Percentiles rank a stretch among this genome's conserved stretches.
Evolutionary conservation across 2,797 vertebrate species (phyloP).

Genomic region (Ctenopoma multispine): DNA sequence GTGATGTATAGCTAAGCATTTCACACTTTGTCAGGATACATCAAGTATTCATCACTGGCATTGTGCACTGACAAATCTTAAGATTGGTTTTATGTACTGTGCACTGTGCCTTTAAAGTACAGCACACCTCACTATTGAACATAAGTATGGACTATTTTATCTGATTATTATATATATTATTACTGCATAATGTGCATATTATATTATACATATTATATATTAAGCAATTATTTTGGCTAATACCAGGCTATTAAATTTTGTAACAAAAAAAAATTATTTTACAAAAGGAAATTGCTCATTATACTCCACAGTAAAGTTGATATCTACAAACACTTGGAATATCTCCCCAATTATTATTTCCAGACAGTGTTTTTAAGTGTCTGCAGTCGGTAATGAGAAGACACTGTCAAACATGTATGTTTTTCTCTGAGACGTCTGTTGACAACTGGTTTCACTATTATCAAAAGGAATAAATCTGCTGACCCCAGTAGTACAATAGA

Average conservation of each 20-base stretch:
- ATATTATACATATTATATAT: too few relatives aligned
- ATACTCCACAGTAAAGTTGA: not conserved
- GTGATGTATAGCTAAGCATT: not conserved
- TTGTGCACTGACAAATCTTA: not conserved
- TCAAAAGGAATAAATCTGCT: not conserved
- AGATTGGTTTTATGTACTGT: not conserved
- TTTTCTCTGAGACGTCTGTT: not conserved
- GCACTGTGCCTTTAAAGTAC: not conserved
- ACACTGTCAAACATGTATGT: not conserved
- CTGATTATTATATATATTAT: conserved; percentile 10
- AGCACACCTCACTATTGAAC: not conserved
- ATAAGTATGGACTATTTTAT: not conserved
- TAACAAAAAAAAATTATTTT: too few relatives aligned
- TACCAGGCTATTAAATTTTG: too few relatives aligned
- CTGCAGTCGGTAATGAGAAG: not conserved
- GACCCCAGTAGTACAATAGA: not conserved
- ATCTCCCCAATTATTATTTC: not conserved
- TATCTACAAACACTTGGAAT: not conserved
- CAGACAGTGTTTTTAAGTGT: not conserved
- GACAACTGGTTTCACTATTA: conserved; percentile 4
- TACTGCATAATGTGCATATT: conserved; percentile 40
- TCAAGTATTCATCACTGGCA: not conserved
- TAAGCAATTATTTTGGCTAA: not conserved
- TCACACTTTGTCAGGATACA: conserved; percentile 4
- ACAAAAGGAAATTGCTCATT: not conserved